Percentiles rank a stretch among this genome's conserved stretches.
These are phyloP conservation scores for Trichopoda pennipes DNA, from an alignment of 2,888 invertebrate genomes.

Conservation along the genomic window DNA sequence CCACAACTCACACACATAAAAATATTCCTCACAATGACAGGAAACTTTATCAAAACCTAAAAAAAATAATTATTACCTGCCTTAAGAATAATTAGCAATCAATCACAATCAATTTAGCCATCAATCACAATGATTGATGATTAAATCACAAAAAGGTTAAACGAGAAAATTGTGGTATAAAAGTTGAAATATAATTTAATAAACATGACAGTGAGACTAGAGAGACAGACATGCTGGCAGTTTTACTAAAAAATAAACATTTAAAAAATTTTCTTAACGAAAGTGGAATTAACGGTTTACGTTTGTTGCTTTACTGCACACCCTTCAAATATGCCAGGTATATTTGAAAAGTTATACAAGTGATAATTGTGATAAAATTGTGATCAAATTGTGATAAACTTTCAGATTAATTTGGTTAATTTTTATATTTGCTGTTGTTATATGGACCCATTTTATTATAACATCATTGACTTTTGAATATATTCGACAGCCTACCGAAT, in stretches of 20 bases:
- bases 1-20: no score
- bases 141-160: background rate
- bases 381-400: slow-evolving; percentile 32
- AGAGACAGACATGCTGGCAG: slow-evolving; percentile 2
- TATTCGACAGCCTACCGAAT: slow-evolving; percentile 77
- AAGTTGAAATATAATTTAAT: background rate
- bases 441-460: slow-evolving; percentile 76
- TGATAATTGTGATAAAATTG: no score
- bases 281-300: slow-evolving; percentile 75
- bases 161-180: slow-evolving; percentile 18
- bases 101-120: no score
- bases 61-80: no score
- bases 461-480: slow-evolving; percentile 74
- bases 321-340: slow-evolving; percentile 74
- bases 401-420: slow-evolving; percentile 76
- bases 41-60: no score
- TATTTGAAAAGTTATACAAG: no score
- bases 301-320: slow-evolving; percentile 71
- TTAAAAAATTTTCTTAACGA: slow-evolving; percentile 74
- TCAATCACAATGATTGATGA: slow-evolving; percentile 37
- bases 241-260: slow-evolving; percentile 54
- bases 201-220: background rate
- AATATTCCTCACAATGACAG: no score
- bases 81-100: no score
- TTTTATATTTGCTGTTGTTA: slow-evolving; percentile 73